Evolutionary conservation across 1,140 invertebrate species (phyloP).

Genomic region (Nylanderia fulva): DNA sequence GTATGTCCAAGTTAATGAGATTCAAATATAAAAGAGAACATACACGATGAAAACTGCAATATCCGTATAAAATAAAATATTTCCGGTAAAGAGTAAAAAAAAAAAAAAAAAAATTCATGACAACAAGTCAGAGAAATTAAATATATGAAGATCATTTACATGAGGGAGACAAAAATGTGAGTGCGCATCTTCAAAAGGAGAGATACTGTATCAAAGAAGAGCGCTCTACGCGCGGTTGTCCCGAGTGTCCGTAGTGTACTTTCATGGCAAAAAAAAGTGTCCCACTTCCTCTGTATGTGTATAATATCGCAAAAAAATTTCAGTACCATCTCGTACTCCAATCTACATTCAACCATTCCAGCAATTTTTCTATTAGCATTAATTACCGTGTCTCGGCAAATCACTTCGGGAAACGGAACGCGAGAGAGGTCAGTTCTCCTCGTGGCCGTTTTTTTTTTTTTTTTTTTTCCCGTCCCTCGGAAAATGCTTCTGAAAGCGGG

Average conservation of each 20-base stretch:
- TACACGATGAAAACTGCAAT: background rate
- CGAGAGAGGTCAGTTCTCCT: conserved; percentile 1
- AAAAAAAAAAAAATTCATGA: background rate
- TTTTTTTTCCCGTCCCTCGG: conserved; percentile 33
- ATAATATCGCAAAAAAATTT: conserved; percentile 37
- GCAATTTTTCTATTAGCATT: conserved; percentile 57
- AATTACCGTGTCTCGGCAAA: conserved; percentile 56
- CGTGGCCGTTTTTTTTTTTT: conserved; percentile 21
- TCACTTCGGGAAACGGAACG: background rate
- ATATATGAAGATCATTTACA: conserved; percentile 17
- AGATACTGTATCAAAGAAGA: conserved; percentile 6
- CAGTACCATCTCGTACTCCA: background rate
- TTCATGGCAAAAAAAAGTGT: background rate
- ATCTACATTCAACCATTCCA: background rate
- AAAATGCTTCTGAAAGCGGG: conserved; percentile 51
- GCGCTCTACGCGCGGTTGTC: background rate
- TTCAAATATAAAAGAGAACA: background rate
- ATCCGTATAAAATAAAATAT: background rate
- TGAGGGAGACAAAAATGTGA: background rate
- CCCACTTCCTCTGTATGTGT: background rate
- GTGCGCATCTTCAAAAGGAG: background rate
- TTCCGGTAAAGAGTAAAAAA: background rate
- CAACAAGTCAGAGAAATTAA: background rate
- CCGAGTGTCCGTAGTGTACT: background rate
- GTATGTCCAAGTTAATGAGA: background rate